Evolutionary conservation across 1,140 invertebrate genomes (phyloP), one percentile per base, ranked within the genome.

Genomic region (Varroa destructor): DNA sequence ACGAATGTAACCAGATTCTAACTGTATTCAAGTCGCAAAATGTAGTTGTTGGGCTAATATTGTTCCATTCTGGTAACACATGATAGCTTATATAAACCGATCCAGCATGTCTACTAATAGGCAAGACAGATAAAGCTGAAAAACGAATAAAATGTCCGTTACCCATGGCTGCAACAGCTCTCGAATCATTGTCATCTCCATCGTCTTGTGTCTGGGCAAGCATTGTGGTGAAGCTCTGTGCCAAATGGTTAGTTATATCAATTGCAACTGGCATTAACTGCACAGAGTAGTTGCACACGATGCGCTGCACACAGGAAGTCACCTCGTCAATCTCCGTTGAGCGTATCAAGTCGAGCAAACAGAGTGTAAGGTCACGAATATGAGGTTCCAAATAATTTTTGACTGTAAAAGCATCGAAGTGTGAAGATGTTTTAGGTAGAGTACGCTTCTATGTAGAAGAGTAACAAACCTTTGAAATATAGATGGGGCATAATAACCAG

Each of bases 241-340:
- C 91, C 72, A 99, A 84, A 81, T 98, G 91, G 76, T 90, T 87
- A 76, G 90, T 94, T 76, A 99, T 96, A 77, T 97, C 90, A 43
- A 91, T 89, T 40, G 95, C 93, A 77, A 98, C 90, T 0, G 93
- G 91, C 74, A 88, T 86, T 14, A 99, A 81, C 77, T 98, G 90
- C 74, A 92, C 87, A 0, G 88, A 87, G 79, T 91, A 99, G 42
- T 88, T 86, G 77, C 89, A 93, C 56, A 98, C 91, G 73, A 99
- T 85, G 79, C 93, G 93, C 78, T 99, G 95, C 82, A 99, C 88
- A 0, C 97, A 93, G 77, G 86, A 88, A 0, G 93, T 93, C 64
- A 99, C 84, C 80, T 99, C 94, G 78, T 99, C 96, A 79, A 96
- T 97, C 81, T 98, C 93, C 8, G 94, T 98, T 80, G 94, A 87